Evolutionary conservation across 2,797 vertebrate genomes (phyloP), one percentile per base, ranked within the genome.

Genomic region (Peromyscus melanophrys): DNA sequence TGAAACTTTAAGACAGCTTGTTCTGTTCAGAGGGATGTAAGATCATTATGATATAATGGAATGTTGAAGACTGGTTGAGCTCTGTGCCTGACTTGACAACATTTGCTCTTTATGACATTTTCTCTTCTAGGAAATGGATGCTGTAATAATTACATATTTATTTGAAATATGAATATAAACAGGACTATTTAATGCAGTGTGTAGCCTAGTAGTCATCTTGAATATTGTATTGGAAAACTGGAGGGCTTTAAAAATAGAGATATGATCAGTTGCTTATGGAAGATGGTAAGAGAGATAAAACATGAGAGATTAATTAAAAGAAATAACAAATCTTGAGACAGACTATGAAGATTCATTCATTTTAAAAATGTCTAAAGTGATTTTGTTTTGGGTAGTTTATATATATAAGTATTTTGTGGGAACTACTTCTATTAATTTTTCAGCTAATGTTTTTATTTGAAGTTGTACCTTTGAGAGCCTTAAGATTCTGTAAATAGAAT

Each of bases 351-450:
- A 67, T 92, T 65, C 8, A 81, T 0, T 90, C 17, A 73, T 57
- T 90, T 95, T 80, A 21, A 31, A 78, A 88, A 82, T 63, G n/a
- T 89, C 59, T 71, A 86, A 75, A 57, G 46, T 13, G 10, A 23
- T 71, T 14, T 82, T 21, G n/a, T 65, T 92, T 89, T 89, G 55
- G 52, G 4, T 88, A 52, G 87, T 49, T 69, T 75, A 89, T 61
- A 43, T 61, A 43, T 55, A 71, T 91, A 80, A 77, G 43, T 34
- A 59, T 23, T 85, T 80, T 14, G 71, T 19, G 11, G 5, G 31
- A 6, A 43, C 9, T 76, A 3, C 94, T 90, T 49, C 49, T 90
- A 78, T 75, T 96, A 49, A 85, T 71, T 92, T 90, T 31, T 94
- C 69, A 92, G 85, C 27, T 80, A 61, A 61, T 92, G 73, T 83